Base-by-base conservation (phyloP, 1,140 invertebrate genomes). In the Gerris buenoi region DNA sequence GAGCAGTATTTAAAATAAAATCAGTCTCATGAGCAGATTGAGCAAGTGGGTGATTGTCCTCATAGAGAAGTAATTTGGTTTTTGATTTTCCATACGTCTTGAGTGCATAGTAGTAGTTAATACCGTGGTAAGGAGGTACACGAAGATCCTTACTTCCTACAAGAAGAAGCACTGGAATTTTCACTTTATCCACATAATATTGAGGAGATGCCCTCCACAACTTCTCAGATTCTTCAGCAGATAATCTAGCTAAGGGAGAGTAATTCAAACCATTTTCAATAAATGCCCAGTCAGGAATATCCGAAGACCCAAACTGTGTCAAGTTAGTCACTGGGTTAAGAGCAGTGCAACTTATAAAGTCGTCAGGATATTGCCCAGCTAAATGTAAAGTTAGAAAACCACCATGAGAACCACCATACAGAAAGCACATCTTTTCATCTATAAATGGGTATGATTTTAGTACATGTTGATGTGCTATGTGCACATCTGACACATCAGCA, bases 381-480 rank as follows among this genome's bases (percentile, higher is more conserved):
- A 97, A 77, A 78, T 95, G 92, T 26, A 87, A 82, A 13, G 88
- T 86, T 3, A 97, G 78, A 77, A 96, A 96, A 29, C 93, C 94
- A 60, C 93, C 93, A 77, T 97, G 91, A 1, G 93, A 96, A 5
- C 93, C 93, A 22, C 93, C 94, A 61, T 77, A 79, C 0, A 90
- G 70, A 3, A 81, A 78, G 2, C 88, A 66, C 67, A 80, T 79
- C 1, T 81, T 75, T 10, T 76, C 73, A 73, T 88, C 79, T 1
- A 89, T 71, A 71, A 78, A 80, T 0, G 81, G 73, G 70, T 80
- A 84, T 56, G 58, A n/a, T n/a, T 78, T 77, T 0, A 88, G 63
- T 0, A 80, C 79, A 68, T 81, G 77, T 60, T 84, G 70, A 1
- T 82, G 80, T 15, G 86, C 84, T 27, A 84, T 79, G 70, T 89